phyloP scores from a whole-genome alignment of 2,113 vertebrate genomes.

The Cyanoderma ruficeps region DNA sequence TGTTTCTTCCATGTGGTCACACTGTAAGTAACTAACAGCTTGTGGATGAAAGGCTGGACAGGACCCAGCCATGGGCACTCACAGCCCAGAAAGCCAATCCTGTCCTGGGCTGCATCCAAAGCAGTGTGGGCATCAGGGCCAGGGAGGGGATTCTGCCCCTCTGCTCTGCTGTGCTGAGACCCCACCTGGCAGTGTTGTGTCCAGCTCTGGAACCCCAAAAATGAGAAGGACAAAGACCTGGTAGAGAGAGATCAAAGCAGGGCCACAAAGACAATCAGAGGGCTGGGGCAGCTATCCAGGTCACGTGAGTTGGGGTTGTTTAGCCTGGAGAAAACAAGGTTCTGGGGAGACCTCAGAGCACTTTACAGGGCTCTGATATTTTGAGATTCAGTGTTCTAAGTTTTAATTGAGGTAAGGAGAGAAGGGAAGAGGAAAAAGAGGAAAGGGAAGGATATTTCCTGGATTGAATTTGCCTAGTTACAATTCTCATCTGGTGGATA shows the following conservation, averaged over 20 bases:
- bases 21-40: not conserved
- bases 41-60: not conserved
- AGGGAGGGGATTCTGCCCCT: not conserved
- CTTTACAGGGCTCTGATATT: not conserved
- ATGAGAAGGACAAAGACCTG: not conserved
- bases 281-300: not conserved
- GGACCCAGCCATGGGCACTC: fast-evolving
- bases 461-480: not conserved
- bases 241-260: not conserved
- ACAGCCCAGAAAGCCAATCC: fast-evolving
- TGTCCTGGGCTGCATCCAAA: not conserved
- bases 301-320: not conserved
- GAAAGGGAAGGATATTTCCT: not conserved
- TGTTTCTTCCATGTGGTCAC: not conserved
- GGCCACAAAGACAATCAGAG: not conserved
- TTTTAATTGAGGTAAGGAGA: not conserved
- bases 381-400: not conserved
- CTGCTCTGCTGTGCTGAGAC: not conserved
- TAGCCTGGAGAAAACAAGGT: not conserved
- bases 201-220: fast-evolving
- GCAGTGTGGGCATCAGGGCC: fast-evolving
- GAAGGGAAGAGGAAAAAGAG: not conserved
- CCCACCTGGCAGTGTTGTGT: fast-evolving
- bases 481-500: not conserved
- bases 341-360: not conserved